Percentiles rank a stretch among this genome's conserved stretches.
phyloP scores from a whole-genome alignment of 2,797 vertebrate genomes.

The Corythornis leucogaster region DNA sequence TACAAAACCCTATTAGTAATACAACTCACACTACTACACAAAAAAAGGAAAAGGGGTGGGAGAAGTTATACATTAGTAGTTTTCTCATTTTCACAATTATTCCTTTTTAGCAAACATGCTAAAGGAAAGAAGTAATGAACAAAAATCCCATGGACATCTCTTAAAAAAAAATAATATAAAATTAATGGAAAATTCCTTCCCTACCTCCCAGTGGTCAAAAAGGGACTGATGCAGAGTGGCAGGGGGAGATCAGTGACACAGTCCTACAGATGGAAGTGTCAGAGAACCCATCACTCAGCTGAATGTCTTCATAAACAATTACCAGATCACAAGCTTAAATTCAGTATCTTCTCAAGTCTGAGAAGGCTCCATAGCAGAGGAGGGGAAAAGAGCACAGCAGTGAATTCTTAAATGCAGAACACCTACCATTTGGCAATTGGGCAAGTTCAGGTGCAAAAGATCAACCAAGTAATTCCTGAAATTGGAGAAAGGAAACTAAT shows the following conservation, averaged over 20 bases:
- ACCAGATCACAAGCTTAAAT: conserved; percentile 51
- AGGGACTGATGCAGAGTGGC: not conserved
- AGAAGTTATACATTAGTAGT: not conserved
- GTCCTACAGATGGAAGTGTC: not conserved
- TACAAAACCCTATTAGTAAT: not conserved
- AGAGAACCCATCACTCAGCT: not conserved
- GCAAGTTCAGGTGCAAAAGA: not conserved
- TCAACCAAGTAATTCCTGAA: not conserved
- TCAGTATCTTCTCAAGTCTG: not conserved
- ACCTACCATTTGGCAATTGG: not conserved
- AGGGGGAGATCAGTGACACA: not conserved
- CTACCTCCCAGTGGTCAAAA: not conserved
- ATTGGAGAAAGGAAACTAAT: not conserved
- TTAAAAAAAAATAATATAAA: not conserved
- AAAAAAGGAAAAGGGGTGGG: not conserved
- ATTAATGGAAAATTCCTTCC: not conserved
- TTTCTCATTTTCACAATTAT: not conserved
- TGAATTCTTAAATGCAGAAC: conserved; percentile 12
- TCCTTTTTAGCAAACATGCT: not conserved
- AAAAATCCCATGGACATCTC: not conserved
- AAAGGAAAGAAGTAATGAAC: not conserved
- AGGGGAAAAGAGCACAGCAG: not conserved
- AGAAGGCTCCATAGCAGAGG: not conserved
- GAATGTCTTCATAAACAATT: conserved; percentile 17
- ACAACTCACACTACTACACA: not conserved